Conservation (phyloP, 2,888 invertebrate genomes). For the Tanaodytes sp. region DNA sequence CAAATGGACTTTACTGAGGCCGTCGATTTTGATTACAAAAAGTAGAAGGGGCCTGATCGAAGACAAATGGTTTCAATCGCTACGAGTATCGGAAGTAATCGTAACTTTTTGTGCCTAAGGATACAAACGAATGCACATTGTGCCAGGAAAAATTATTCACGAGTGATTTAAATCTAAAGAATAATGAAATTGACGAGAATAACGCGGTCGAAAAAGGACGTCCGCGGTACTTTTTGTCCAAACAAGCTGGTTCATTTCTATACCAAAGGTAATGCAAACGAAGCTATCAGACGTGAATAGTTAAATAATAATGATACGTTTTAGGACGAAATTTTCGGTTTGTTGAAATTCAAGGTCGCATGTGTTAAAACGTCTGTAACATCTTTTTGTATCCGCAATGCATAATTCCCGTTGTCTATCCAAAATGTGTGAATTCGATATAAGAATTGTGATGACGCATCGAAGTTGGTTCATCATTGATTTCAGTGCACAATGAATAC, state of each 20-base stretch:
- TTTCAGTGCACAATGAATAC: constrained; percentile 26
- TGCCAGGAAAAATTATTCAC: too few relatives aligned
- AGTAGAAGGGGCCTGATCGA: constrained; percentile 15
- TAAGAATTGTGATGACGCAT: constrained; percentile 35
- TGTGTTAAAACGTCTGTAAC: constrained; percentile 23
- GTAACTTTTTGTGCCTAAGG: constrained; percentile 4
- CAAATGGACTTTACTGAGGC: constrained; percentile 44
- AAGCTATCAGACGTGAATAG: too few relatives aligned
- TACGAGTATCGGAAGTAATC: constrained; percentile 23
- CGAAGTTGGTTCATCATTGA: constrained; percentile 36
- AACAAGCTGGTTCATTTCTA: too few relatives aligned
- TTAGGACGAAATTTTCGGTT: neutral
- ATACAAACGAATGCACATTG: constrained; percentile 13
- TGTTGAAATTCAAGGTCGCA: constrained; percentile 30
- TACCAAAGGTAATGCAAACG: too few relatives aligned
- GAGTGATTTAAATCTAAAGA: too few relatives aligned
- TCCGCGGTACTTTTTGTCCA: too few relatives aligned
- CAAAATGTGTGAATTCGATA: constrained; percentile 36
- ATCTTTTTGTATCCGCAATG: constrained; percentile 7
- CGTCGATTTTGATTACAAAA: constrained; percentile 37
- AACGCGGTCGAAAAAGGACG: too few relatives aligned
- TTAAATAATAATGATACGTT: neutral
- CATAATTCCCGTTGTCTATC: constrained; percentile 27
- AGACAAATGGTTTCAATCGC: constrained; percentile 12
- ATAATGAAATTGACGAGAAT: too few relatives aligned